Base-by-base conservation (phyloP, 2,113 vertebrate genomes). In the Tragelaphus buxtoni region DNA sequence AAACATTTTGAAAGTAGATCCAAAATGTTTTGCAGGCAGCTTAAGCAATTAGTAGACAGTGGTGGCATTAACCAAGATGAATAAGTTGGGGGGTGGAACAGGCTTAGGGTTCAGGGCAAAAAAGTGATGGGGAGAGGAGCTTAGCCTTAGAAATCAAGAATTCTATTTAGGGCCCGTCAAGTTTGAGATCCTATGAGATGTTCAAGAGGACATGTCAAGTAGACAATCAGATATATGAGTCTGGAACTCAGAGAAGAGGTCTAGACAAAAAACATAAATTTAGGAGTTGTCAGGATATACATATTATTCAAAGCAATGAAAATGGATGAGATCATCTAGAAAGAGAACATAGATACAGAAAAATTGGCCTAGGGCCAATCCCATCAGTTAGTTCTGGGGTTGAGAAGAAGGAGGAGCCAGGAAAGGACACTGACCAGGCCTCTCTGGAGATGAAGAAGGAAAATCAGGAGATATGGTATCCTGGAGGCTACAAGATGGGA, bases 271-370 rank as follows among this genome's bases (percentile, higher is more conserved):
- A 63, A 32, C 24, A 81, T 86, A 84, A 45, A 61, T 77, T 39
- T 32, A 95, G 69, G 18, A 22, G 49, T 39, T 79, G 39, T 45
- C 58, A 65, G 53, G 49, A 94, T 79, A 24, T n/a, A 63, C 61
- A 49, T 85, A 58, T 63, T 83, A 51, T 69, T 49, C 82, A 89
- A 79, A 97, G 86, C 53, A 96, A 82, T 93, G 56, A 88, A 90
- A 95, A 72, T 53, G 13, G 86, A 56, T 88, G 56, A 88, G 56
- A 55, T 95, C 55, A 88, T 56, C 28, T 39, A 56, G 18, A 51
- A 79, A 90, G 55, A 85, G 20, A 82, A 47, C 28, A 22, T 3
- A 24, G 60, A 60, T 1, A 55, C 63, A 74, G 32, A 84, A 96
- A 85, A 72, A 12, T 5, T 85, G 77, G 60, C 82, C 17, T 4